Conservation (phyloP, 2,797 vertebrate genomes). For the Lagodon rhomboides region DNA sequence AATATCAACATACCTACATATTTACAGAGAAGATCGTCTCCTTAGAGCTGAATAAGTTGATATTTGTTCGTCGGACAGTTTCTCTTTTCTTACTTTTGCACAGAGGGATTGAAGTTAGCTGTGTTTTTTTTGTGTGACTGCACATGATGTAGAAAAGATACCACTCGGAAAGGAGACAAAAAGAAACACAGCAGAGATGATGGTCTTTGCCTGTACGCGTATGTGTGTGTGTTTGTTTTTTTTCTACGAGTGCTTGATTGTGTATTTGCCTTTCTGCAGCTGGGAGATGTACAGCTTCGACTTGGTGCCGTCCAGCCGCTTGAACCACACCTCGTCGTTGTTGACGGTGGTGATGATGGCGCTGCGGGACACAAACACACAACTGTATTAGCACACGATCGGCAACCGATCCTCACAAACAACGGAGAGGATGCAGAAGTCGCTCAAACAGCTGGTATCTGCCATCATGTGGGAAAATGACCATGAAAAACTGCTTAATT, state of each 20-base stretch:
- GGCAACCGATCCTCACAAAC: not conserved
- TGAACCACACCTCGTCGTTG: slow-evolving; percentile 99
- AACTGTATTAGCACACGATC: not conserved
- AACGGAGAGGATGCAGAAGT: not conserved
- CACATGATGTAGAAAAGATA: slow-evolving; percentile 33
- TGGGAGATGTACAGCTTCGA: slow-evolving; percentile 99
- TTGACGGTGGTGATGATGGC: slow-evolving; percentile 98
- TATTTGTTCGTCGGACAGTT: slow-evolving; percentile 16
- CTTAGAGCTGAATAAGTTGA: slow-evolving; percentile 17
- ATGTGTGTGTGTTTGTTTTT: slow-evolving; percentile 41
- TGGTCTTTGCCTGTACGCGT: not conserved
- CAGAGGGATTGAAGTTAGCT: slow-evolving; percentile 20
- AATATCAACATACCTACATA: slow-evolving; percentile 77
- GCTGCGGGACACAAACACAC: slow-evolving; percentile 78
- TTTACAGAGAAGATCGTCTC: slow-evolving; percentile 66
- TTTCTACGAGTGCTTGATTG: slow-evolving; percentile 92
- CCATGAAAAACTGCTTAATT: not conserved
- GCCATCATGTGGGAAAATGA: not conserved
- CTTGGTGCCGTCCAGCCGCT: slow-evolving; percentile 97
- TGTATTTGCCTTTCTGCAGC: slow-evolving; percentile 99
- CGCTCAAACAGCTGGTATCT: not conserved
- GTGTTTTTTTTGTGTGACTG: slow-evolving; percentile 59
- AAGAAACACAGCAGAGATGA: slow-evolving; percentile 24
- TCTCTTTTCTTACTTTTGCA: slow-evolving; percentile 26
- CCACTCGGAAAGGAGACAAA: slow-evolving; percentile 30